Evolutionary conservation across 2,113 vertebrate genomes (phyloP), one percentile per base, ranked within the genome.

Genomic region (Nestor notabilis): DNA sequence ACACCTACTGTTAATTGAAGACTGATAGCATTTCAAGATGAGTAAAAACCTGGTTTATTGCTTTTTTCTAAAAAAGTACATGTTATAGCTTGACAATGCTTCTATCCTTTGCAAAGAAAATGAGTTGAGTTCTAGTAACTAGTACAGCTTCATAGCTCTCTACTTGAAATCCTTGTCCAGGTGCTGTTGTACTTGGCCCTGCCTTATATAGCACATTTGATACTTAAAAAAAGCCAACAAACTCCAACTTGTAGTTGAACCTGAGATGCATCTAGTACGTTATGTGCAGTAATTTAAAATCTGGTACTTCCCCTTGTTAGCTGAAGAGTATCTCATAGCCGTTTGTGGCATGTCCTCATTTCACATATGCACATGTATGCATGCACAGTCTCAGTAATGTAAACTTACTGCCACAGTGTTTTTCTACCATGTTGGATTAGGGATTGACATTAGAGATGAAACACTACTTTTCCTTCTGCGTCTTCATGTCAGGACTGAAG

Each of bases 361-460:
- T 28, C 56, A 52, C 35, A 21, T 4, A 8, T 7, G 23, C 35
- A 17, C 7, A 0, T 7, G 4, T 3, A 5, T 56, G 37, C 27
- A 3, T 1, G 1, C 17, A 14, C 8, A 31, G 3, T 60, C 23
- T 72, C 29, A 31, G 9, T 13, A 10, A 56, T 24, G 7, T 39
- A 10, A 82, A 47, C 31, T 44, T n/a, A 9, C 49, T 35, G 13
- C 46, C 27, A 5, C 0, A 0, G 16, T 66, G 31, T 1, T 56
- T 24, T 56, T 25, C 12, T 84, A 0, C 49, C 10, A 11, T 27
- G 12, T 18, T 83, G 79, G 18, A 28, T 29, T 43, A 31, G 37
- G 37, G 21, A 14, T 55, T 83, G 64, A 23, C 15, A 18, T 16
- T 25, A 46, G 49, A 20, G 29, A 5, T 69, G 18, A 39, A 47